phyloP scores from a whole-genome alignment of 2,113 vertebrate species.

The Nematolebias whitei region DNA sequence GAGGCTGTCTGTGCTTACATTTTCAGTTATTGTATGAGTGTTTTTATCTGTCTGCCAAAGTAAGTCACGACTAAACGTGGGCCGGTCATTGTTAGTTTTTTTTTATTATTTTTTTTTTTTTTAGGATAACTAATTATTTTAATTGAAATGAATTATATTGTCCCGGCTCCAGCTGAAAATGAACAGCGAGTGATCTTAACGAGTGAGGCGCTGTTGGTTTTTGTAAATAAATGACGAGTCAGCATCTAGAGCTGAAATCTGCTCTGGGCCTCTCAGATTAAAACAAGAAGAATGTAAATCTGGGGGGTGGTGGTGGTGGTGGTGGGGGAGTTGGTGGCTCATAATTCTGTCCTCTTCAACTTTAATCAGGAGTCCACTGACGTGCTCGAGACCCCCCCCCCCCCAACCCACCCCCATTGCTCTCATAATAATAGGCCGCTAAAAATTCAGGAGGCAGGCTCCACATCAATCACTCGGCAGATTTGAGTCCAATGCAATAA shows the following conservation, averaged over 20 bases:
- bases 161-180: conserved; percentile 3
- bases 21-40: too few relatives aligned
- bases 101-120: too few relatives aligned
- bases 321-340: conserved; percentile 71
- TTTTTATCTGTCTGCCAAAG: too few relatives aligned
- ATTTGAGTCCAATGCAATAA: conserved; percentile 99
- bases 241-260: conserved; percentile 46
- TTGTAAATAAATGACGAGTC: conserved; percentile 49
- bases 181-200: conserved; percentile 32
- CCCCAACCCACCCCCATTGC: conserved; percentile 54
- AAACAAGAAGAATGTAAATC: conserved; percentile 59
- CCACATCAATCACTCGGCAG: conserved; percentile 99
- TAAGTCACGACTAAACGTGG: neutral
- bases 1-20: too few relatives aligned
- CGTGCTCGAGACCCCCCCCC: conserved; percentile 67
- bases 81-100: neutral
- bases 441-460: conserved; percentile 99
- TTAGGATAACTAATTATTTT: neutral
- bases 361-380: conserved; percentile 99
- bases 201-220: conserved; percentile 24
- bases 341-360: conserved; percentile 96
- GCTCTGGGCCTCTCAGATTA: conserved; percentile 54
- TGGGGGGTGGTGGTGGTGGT: too few relatives aligned
- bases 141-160: conserved; percentile 1
- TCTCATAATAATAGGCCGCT: conserved; percentile 97